Percentiles rank a stretch among this genome's conserved stretches.
These are phyloP conservation scores for Trypoxylon attenuatum DNA, from an alignment of 2,888 invertebrate species.

Conservation along the genomic window DNA sequence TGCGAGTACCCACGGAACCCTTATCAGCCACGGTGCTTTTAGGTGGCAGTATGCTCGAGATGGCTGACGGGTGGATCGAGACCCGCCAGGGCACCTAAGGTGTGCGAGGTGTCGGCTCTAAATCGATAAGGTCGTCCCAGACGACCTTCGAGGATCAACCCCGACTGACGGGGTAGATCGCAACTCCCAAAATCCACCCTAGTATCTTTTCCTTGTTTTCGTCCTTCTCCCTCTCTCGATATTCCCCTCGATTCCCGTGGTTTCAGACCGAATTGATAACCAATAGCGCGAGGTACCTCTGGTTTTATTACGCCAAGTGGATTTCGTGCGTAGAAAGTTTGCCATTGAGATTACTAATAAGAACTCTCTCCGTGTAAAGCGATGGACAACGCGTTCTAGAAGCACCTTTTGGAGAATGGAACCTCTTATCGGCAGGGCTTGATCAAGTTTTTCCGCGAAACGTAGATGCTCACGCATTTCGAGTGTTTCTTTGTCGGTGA, in stretches of 20 bases:
- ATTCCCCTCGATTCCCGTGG: too few species aligned
- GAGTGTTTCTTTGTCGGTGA: slow-evolving; percentile 42
- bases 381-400: too few species aligned
- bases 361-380: too few species aligned
- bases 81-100: slow-evolving; percentile 33
- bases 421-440: too few species aligned
- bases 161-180: slow-evolving; percentile 31
- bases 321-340: too few species aligned
- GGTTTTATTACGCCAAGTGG: too few species aligned
- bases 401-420: too few species aligned
- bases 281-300: too few species aligned
- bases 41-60: slow-evolving; percentile 3
- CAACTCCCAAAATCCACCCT: slow-evolving; percentile 52
- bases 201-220: slow-evolving; percentile 7
- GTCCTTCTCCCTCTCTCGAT: not conserved
- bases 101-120: slow-evolving; percentile 45
- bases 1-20: not conserved
- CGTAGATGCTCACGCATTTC: slow-evolving; percentile 27
- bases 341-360: too few species aligned
- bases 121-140: slow-evolving; percentile 72
- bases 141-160: slow-evolving; percentile 67
- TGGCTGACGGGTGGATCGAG: slow-evolving; percentile 19
- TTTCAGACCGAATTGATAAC: too few species aligned
- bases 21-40: slow-evolving; percentile 2
- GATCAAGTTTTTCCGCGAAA: too few species aligned